Evolutionary conservation across 1,140 invertebrate species (phyloP), one percentile per base, ranked within the genome.

Genomic region (Planococcus citri): DNA sequence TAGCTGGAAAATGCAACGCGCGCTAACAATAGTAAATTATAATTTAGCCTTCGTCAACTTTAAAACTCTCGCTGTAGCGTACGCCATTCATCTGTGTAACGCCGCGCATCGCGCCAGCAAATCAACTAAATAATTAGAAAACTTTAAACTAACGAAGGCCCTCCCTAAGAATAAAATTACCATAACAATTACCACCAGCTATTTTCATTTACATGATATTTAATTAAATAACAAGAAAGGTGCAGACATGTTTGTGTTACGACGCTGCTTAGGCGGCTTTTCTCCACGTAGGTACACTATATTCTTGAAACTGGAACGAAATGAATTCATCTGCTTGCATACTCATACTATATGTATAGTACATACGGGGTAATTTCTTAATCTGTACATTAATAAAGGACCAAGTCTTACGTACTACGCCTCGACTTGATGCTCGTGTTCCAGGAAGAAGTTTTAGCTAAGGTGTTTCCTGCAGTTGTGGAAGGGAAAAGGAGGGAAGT

Each of bases 111-210:
- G 25, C 22, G 60, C 60, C 60, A 64, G 60, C 60, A 27, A 64
- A 64, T 27, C 60, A 64, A 25, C 60, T 27, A 24, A 64, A 64
- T 64, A 64, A 64, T 64, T 64, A 64, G 60, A 64, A 64, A 64
- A 64, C 60, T 64, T 64, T 64, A 20, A 64, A 64, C 60, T 64
- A 20, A 64, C 22, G 60, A 64, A 64, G 60, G 21, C 21, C 60
- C 60, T 25, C 8, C 4, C 17, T 20, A 27, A 24, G 60, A 24
- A 10, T 27, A 64, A 64, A 64, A 64, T 64, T 64, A 64, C 60
- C 60, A 64, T 64, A 64, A 64, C 60, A 64, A 64, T 64, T 64
- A 64, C 25, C 60, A 25, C 60, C 17, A 25, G 3, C 22, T 64
- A 64, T 64, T 64, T 64, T 64, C 60, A 25, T 25, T 64, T 64